A percentile compares a stretch with the other conserved stretches of the same genome.
These are phyloP conservation scores for Nebria salina DNA, from an alignment of 2,888 invertebrate species.

Conservation along the genomic window DNA sequence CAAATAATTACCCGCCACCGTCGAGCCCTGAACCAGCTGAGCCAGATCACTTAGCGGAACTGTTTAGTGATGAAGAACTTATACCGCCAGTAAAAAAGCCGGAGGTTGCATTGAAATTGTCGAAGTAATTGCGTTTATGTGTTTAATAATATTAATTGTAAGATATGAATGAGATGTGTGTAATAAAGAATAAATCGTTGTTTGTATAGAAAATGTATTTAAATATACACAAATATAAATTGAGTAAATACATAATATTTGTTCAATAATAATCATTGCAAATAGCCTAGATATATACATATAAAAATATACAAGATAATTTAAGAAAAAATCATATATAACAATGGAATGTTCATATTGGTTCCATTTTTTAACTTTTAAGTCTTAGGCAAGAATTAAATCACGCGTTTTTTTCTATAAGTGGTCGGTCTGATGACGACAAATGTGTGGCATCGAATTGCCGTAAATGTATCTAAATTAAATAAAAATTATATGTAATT, in stretches of 20 bases:
- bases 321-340: constrained; percentile 12
- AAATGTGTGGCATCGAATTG: constrained; percentile 74
- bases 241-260: constrained; percentile 25
- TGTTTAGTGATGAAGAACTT: constrained; percentile 60
- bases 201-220: constrained; percentile 45
- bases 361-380: constrained; percentile 23
- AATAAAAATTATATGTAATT: constrained; percentile 33
- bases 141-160: background rate
- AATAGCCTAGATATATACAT: constrained; percentile 30
- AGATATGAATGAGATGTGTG: constrained; percentile 20
- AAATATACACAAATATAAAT: constrained; percentile 39
- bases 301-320: constrained; percentile 41
- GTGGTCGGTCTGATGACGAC: constrained; percentile 68
- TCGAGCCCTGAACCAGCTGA: constrained; percentile 38
- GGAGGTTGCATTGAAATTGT: constrained; percentile 5
- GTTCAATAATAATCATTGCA: constrained; percentile 26
- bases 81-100: constrained; percentile 19
- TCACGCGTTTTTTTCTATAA: constrained; percentile 53
- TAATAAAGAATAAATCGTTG: constrained; percentile 29
- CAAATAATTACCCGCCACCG: constrained; percentile 7
- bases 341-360: constrained; percentile 33
- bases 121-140: constrained; percentile 3
- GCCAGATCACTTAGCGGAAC: constrained; percentile 58
- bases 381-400: background rate
- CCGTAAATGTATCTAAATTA: constrained; percentile 74